Evolutionary conservation across 2,113 vertebrate species (phyloP).

Genomic region (Syrrhaptes paradoxus): DNA sequence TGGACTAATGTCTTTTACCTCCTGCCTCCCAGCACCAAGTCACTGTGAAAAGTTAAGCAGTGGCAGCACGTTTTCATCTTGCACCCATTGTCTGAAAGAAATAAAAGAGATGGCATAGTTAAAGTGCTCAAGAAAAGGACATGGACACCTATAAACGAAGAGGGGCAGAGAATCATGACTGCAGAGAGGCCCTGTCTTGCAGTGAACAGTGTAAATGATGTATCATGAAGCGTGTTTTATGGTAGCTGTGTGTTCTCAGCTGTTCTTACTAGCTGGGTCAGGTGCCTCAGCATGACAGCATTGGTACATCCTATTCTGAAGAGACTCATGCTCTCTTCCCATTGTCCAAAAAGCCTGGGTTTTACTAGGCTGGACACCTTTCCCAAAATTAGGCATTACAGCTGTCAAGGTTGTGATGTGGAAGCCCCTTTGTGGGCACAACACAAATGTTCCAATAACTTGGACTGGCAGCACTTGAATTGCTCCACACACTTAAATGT

Average conservation of each 20-base stretch:
- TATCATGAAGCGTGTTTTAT: accelerated
- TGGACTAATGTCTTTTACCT: not conserved
- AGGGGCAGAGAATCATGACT: not conserved
- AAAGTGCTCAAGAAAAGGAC: not conserved
- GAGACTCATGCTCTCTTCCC: not conserved
- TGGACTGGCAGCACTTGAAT: not conserved
- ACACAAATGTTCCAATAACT: not conserved
- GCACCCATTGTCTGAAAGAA: not conserved
- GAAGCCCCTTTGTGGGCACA: not conserved
- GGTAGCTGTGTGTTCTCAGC: not conserved
- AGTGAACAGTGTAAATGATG: not conserved
- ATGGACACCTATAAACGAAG: not conserved
- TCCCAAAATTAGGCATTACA: not conserved
- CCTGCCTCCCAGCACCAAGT: not conserved
- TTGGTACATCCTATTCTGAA: not conserved
- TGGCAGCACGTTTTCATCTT: not conserved
- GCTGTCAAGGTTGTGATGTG: not conserved
- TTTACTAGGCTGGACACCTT: not conserved
- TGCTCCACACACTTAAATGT: not conserved
- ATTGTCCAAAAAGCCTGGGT: not conserved
- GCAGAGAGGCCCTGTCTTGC: not conserved
- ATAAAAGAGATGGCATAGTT: not conserved
- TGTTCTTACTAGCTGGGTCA: not conserved
- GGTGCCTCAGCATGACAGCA: not conserved
- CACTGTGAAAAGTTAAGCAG: not conserved